Conservation (phyloP, 2,888 invertebrate species). For the Phanerotoma sp. region DNA sequence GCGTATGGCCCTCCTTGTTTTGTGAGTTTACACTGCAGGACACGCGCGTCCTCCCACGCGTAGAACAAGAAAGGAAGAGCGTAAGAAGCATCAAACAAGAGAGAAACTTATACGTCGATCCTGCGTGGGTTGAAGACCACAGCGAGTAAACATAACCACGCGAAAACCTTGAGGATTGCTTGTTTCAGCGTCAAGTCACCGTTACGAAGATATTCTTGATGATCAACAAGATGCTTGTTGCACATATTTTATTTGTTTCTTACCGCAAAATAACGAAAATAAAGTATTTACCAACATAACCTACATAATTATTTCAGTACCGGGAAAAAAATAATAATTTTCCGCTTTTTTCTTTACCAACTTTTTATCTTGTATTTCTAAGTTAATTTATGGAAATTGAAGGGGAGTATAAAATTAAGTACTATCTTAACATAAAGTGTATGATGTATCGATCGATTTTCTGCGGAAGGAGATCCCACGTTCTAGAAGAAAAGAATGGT, state of each 20-base stretch:
- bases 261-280: too few species aligned
- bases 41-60: constrained; percentile 32
- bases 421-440: not conserved
- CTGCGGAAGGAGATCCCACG: not conserved
- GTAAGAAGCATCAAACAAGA: constrained; percentile 16
- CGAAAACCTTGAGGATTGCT: constrained; percentile 27
- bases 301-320: too few species aligned
- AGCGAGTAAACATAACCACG: constrained; percentile 26
- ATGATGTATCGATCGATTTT: not conserved
- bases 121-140: constrained; percentile 27
- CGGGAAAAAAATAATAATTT: too few species aligned
- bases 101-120: constrained; percentile 16
- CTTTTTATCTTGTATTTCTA: too few species aligned
- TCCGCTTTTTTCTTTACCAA: too few species aligned
- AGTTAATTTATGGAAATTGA: too few species aligned
- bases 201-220: not conserved
- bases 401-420: not conserved
- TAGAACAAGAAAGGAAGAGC: constrained; percentile 1
- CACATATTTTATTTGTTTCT: too few species aligned
- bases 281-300: too few species aligned
- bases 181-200: constrained; percentile 1
- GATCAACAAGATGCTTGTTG: not conserved
- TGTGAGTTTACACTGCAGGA: constrained; percentile 29
- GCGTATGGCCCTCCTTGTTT: not conserved
- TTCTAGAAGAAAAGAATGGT: not conserved